Evolutionary conservation across 2,797 vertebrate species (phyloP), one percentile per base, ranked within the genome.

Genomic region (Poecilia picta): DNA sequence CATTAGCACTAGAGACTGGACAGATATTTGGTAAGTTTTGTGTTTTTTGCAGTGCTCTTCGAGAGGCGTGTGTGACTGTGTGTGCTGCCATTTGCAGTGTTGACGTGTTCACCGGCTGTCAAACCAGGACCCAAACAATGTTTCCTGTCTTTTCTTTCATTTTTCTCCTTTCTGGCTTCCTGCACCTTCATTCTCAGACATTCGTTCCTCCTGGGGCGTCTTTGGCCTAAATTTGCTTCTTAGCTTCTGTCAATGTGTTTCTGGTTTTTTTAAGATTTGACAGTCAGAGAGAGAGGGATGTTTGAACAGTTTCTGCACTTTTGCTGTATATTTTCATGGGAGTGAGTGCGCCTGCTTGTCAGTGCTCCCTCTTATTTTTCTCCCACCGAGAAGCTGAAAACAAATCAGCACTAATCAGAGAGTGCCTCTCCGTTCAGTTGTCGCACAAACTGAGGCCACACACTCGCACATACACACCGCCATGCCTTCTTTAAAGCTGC

Each of bases 351-450:
- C 80, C 23, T 76, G 39, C 39, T 74, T 31, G 49, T 83, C 86
- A 81, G 41, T 12, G 39, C 62, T 81, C 73, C 62, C 70, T 85
- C 49, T 84, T 87, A 83, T 75, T 80, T 86, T 88, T 68, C n/a
- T 25, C 68, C 80, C 84, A 86, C 81, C 0, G 62, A 85, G 81
- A 87, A 76, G 85, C 85, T 87, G 88, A 92, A 91, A 91, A 95
- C 91, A 92, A 93, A 92, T 94, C 88, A 90, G 73, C 55, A 49
- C 78, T 91, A 92, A 94, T 93, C 92, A 94, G 85, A 79, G 80
- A 76, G 73, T 28, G 39, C 73, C 72, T 82, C 77, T 53, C 81
- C 81, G 45, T 81, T 87, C 82, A 82, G 83, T 62, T 80, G 81
- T 83, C 78, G 86, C 84, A 79, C 83, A 68, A 51, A 73, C 76